Evolutionary conservation across 2,113 vertebrate species (phyloP), one percentile per base, ranked within the genome.

Genomic region (Anguilla rostrata): DNA sequence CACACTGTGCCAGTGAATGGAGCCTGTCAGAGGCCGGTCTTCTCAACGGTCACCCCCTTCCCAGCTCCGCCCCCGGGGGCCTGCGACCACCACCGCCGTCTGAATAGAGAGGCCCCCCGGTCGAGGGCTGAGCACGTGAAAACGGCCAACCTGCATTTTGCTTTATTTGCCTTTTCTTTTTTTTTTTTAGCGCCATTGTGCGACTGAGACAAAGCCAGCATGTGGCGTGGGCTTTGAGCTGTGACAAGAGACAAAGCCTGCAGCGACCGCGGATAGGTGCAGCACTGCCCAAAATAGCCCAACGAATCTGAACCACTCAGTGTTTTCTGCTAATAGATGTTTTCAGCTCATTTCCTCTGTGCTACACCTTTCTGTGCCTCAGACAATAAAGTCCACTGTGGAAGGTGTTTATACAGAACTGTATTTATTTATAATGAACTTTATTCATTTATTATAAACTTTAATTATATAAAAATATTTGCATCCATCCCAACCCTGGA

Each of bases 141-240:
- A 85, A 93, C 92, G 93, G 89, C 88, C 91, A 88, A 94, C 91
- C 88, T 90, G 87, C 81, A 90, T 89, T 66, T 90, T 86, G 84
- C 88, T 91, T 90, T 88, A 90, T 87, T 92, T 88, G 91, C 88
- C 89, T 90, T 90, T 53, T 53, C 49, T 87, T 92, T 88, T 75
- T 75, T 75, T 75, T 92, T 92, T 94, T 94, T 75, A 90, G 89
- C 90, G 49, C 87, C 85, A 91, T 94, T 94, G 91, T 94, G 86
- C 82, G 41, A 75, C 18, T 39, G 0, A 53, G 87, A 94, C 92
- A 94, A 95, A 93, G 91, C 85, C 85, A 12, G 89, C 87, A 81
- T 15, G 78, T 86, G 86, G 92, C 81, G 56, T 90, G 87, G 89
- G 85, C 60, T 46, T 6, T 34, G 8, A 56, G 43, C 71, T 85